Conservation (phyloP, 2,888 invertebrate species). For the Spialia ferax region DNA sequence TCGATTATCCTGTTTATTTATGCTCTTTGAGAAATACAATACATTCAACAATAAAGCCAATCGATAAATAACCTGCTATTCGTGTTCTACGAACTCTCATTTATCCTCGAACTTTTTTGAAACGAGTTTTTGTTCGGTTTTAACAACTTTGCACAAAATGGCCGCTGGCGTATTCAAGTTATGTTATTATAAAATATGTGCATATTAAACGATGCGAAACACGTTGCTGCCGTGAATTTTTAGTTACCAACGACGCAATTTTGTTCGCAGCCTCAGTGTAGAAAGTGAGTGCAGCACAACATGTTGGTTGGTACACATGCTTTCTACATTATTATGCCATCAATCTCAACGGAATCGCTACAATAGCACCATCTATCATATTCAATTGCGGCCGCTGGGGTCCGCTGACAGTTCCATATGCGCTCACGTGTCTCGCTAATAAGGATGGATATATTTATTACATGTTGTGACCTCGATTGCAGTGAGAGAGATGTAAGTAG, state of each 20-base stretch:
- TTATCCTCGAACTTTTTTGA: constrained; percentile 27
- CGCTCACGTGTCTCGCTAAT: constrained; percentile 50
- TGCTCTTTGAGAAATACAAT: neutral
- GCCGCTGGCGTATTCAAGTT: constrained; percentile 34
- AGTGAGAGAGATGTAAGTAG: constrained; percentile 35
- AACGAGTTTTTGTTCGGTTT: constrained; percentile 33
- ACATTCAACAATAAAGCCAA: neutral
- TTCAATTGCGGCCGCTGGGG: constrained; percentile 48
- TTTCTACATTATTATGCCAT: constrained; percentile 50
- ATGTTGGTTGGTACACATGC: constrained; percentile 29
- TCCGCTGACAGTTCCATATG: constrained; percentile 48
- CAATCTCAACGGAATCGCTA: constrained; percentile 47
- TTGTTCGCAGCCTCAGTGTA: constrained; percentile 31
- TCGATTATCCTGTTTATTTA: neutral
- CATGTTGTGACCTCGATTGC: constrained; percentile 49
- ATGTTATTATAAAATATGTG: constrained; percentile 39
- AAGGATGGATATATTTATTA: constrained; percentile 55
- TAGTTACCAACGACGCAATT: constrained; percentile 21
- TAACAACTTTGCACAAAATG: constrained; percentile 33
- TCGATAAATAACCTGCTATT: constrained; percentile 27
- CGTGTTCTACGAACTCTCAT: constrained; percentile 19
- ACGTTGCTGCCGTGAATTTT: constrained; percentile 25
- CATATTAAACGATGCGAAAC: constrained; percentile 35
- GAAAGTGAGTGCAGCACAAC: constrained; percentile 43
- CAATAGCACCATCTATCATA: constrained; percentile 50